Evolutionary conservation across 2,113 vertebrate species (phyloP).

Genomic region (Aix galericulata): DNA sequence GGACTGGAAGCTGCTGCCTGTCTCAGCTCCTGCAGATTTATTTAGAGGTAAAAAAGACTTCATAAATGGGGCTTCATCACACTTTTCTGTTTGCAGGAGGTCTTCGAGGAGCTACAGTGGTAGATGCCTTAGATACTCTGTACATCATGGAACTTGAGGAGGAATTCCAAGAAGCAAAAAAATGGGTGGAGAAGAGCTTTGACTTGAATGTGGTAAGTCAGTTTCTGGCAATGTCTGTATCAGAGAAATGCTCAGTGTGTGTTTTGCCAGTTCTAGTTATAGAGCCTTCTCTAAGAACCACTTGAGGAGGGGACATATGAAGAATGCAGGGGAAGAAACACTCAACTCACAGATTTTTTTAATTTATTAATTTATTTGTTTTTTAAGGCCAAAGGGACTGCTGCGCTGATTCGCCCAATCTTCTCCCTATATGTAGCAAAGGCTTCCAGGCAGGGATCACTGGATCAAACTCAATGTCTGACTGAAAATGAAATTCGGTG

Average conservation of each 20-base stretch:
- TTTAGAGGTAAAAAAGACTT: background rate
- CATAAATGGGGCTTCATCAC: background rate
- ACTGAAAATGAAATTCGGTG: background rate
- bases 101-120: slow-evolving; percentile 90
- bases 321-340: background rate
- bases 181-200: slow-evolving; percentile 91
- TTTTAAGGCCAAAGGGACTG: background rate
- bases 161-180: slow-evolving; percentile 92
- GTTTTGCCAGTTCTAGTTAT: background rate
- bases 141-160: slow-evolving; percentile 96
- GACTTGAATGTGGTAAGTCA: slow-evolving; percentile 92
- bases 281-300: background rate
- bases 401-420: background rate
- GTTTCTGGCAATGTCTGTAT: background rate
- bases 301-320: background rate
- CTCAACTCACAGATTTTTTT: background rate
- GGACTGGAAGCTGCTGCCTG: background rate
- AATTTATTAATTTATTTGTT: background rate
- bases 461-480: background rate
- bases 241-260: background rate
- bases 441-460: background rate
- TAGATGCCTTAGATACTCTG: slow-evolving; percentile 94
- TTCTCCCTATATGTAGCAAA: background rate
- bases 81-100: slow-evolving; percentile 82
- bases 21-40: background rate